Conservation (phyloP, 2,113 vertebrate genomes). For the Bos indicus region DNA sequence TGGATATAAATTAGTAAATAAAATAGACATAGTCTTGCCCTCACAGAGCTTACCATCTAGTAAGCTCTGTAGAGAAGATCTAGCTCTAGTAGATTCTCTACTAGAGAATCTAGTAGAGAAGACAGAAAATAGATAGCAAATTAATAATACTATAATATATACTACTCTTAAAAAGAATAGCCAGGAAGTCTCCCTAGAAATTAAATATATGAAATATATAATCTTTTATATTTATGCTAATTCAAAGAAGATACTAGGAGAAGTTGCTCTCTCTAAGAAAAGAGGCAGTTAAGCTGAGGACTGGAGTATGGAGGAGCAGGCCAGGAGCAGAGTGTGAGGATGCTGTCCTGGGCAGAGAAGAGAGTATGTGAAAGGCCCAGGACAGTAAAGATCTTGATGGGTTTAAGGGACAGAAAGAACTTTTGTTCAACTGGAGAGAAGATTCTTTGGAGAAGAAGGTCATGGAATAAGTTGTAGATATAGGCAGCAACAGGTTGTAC, state of each 20-base stretch:
- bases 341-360: not conserved
- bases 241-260: not conserved
- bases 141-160: not conserved
- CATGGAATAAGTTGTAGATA: not conserved
- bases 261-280: not conserved
- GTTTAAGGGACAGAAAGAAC: not conserved
- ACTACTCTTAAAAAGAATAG: not conserved
- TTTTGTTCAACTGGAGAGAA: not conserved
- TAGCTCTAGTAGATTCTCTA: too few species aligned
- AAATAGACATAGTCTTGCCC: not conserved
- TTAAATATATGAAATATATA: not conserved
- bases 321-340: not conserved
- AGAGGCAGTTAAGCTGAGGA: not conserved
- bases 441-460: not conserved
- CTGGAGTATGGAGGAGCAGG: not conserved
- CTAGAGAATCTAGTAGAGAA: not conserved
- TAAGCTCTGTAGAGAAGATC: not conserved
- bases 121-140: not conserved
- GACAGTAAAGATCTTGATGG: not conserved
- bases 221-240: not conserved
- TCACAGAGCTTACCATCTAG: not conserved
- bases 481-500: not conserved
- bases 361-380: not conserved
- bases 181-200: not conserved
- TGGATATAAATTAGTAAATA: not conserved